Conservation (phyloP, 2,888 invertebrate genomes). For the Panorpa germanica region DNA sequence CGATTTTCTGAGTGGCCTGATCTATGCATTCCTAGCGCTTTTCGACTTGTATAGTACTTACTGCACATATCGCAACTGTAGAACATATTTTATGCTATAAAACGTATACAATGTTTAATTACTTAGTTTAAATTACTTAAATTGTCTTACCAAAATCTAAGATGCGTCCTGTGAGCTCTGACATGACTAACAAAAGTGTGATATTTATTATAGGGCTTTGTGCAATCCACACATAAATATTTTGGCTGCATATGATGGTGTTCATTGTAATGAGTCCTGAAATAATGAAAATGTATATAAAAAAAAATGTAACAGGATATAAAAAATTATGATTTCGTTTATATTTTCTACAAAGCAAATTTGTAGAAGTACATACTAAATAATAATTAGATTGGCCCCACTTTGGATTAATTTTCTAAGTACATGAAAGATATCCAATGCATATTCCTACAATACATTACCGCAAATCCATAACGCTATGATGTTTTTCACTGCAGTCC, state of each 20-base stretch:
- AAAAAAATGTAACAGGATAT: too few species aligned
- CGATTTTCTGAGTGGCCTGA: slow-evolving; percentile 5
- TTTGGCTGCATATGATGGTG: slow-evolving; percentile 10
- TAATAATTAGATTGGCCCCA: too few species aligned
- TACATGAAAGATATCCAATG: too few species aligned
- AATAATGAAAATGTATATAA: slow-evolving; percentile 7
- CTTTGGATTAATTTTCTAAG: too few species aligned
- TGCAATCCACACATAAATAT: slow-evolving; percentile 17
- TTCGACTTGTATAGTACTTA: background rate
- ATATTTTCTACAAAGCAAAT: too few species aligned
- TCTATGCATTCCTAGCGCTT: slow-evolving; percentile 13
- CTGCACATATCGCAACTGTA: slow-evolving; percentile 6
- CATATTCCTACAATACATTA: too few species aligned
- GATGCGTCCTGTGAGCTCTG: slow-evolving; percentile 15
- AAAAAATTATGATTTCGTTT: too few species aligned
- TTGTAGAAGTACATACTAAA: too few species aligned
- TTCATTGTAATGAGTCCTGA: slow-evolving; percentile 8
- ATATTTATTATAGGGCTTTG: slow-evolving; percentile 15
- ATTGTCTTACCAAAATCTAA: slow-evolving; percentile 14
- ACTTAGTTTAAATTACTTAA: slow-evolving; percentile 5
- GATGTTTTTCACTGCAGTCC: too few species aligned
- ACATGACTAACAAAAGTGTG: slow-evolving; percentile 17
- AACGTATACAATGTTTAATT: background rate
- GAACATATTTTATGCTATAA: background rate
- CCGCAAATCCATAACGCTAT: too few species aligned